Conservation (phyloP, 2,888 invertebrate genomes). For the Hedya salicella region DNA sequence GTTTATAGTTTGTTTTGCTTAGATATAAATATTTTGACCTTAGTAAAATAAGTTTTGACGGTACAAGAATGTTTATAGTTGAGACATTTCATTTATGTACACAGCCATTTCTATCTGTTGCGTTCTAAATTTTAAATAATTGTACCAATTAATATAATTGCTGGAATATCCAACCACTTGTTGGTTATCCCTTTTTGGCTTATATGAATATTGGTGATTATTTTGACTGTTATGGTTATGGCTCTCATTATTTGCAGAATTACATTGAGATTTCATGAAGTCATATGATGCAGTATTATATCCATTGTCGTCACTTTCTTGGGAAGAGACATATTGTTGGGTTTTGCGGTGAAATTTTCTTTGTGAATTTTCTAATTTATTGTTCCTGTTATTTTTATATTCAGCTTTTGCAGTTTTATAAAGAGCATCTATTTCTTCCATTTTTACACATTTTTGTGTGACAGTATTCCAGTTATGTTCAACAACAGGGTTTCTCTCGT, state of each 20-base stretch:
- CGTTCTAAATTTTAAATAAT: slow-evolving; percentile 61
- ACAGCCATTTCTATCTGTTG: slow-evolving; percentile 63
- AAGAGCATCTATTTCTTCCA: slow-evolving; percentile 2
- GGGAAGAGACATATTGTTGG: background rate
- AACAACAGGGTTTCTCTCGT: background rate
- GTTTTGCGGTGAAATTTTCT: slow-evolving; percentile 3
- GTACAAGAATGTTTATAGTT: slow-evolving; percentile 43
- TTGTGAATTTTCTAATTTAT: slow-evolving; percentile 8
- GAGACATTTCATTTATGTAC: slow-evolving; percentile 68
- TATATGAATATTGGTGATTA: slow-evolving; percentile 3
- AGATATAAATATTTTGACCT: background rate
- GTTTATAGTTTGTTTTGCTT: slow-evolving; percentile 22
- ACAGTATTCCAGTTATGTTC: background rate
- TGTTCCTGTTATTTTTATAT: slow-evolving; percentile 19
- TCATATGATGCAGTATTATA: slow-evolving; percentile 42
- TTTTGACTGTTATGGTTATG: background rate
- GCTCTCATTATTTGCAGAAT: slow-evolving; percentile 15
- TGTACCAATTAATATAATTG: slow-evolving; percentile 66
- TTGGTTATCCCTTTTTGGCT: background rate
- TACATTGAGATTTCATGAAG: slow-evolving; percentile 21
- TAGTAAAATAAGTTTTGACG: background rate
- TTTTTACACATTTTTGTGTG: slow-evolving; percentile 1
- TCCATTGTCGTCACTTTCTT: slow-evolving; percentile 42
- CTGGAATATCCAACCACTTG: slow-evolving; percentile 2
- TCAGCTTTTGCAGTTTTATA: slow-evolving; percentile 12